Evolutionary conservation across 2,888 invertebrate genomes (phyloP).

Genomic region (Copidosoma aretas): DNA sequence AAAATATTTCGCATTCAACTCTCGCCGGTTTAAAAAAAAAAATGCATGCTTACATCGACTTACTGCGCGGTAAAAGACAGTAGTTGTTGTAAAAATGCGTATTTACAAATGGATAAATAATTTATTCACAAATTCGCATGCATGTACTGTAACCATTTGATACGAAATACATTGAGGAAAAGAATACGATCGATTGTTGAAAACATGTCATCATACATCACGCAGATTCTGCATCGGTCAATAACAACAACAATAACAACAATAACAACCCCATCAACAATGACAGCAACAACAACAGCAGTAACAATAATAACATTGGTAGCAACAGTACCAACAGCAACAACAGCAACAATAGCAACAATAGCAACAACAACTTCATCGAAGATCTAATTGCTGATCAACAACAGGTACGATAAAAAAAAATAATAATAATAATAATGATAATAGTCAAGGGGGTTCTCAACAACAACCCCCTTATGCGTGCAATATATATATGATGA

Average conservation of each 20-base stretch:
- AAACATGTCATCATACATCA: background rate
- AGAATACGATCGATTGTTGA: background rate
- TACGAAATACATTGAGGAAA: background rate
- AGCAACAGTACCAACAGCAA: too few relatives aligned
- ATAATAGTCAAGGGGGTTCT: too few relatives aligned
- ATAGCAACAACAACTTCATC: conserved; percentile 34
- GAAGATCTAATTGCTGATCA: conserved; percentile 48
- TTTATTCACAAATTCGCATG: background rate
- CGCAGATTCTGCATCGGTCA: conserved; percentile 47
- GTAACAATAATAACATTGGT: conserved; percentile 45
- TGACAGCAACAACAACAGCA: conserved; percentile 44
- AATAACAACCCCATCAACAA: conserved; percentile 13
- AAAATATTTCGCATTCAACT: too few relatives aligned
- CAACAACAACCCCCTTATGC: too few relatives aligned
- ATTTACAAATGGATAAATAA: background rate
- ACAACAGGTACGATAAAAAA: conserved; percentile 39
- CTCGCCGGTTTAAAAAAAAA: too few relatives aligned
- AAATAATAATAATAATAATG: too few relatives aligned
- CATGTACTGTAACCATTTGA: background rate
- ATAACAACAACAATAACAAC: conserved; percentile 45
- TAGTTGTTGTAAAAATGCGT: too few relatives aligned
- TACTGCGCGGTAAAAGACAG: too few relatives aligned
- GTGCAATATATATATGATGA: background rate
- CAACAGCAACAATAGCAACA: conserved; percentile 18
- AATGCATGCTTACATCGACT: too few relatives aligned